Percentiles rank a stretch among this genome's conserved stretches.
phyloP scores from a whole-genome alignment of 2,888 invertebrate genomes.

The Pecten maximus region DNA sequence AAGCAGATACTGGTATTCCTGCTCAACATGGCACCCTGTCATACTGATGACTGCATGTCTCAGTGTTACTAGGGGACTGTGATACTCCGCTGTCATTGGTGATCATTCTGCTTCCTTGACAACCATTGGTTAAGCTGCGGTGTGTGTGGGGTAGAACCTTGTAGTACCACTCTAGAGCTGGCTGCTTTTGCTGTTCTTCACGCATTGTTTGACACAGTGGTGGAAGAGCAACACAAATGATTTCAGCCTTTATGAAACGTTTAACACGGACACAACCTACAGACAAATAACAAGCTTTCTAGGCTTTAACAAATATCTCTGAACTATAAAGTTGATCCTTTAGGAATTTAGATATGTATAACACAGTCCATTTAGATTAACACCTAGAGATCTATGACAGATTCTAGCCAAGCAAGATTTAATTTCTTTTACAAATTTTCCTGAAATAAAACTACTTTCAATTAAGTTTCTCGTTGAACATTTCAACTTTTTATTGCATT shows the following conservation, averaged over 20 bases:
- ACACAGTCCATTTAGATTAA: not conserved
- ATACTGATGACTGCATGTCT: not conserved
- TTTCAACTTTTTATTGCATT: too few relatives aligned
- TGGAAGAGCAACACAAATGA: conserved; percentile 8
- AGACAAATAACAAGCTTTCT: not conserved
- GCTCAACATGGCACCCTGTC: not conserved
- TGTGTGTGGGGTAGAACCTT: not conserved
- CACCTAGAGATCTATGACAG: not conserved
- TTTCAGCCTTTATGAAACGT: not conserved
- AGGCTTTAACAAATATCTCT: not conserved
- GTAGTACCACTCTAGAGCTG: not conserved
- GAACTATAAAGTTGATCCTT: not conserved
- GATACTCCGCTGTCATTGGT: not conserved
- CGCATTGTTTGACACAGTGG: not conserved
- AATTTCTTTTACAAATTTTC: too few relatives aligned
- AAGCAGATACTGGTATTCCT: not conserved
- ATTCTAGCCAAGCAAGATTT: too few relatives aligned
- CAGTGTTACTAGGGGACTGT: conserved; percentile 11
- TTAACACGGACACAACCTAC: not conserved
- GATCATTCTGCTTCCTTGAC: not conserved
- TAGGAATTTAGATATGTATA: not conserved
- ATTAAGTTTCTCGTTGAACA: too few relatives aligned
- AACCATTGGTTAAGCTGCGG: not conserved
- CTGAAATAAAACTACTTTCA: too few relatives aligned
- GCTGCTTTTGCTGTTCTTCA: not conserved